phyloP scores from a whole-genome alignment of 2,113 vertebrate genomes.

The Diadophis punctatus region DNA sequence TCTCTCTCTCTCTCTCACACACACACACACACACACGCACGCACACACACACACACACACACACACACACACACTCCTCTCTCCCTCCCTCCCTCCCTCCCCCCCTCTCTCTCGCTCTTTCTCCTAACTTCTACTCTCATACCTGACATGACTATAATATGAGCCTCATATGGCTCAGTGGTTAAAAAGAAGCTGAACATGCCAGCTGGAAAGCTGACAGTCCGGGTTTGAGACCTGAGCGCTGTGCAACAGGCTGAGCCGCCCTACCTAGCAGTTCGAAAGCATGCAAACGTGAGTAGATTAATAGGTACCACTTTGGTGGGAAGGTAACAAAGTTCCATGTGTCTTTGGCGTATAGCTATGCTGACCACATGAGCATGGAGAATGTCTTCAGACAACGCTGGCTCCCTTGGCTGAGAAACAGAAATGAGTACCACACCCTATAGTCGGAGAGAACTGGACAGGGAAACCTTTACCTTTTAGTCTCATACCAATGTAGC shows the following conservation, averaged over 20 bases:
- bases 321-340: too few species aligned
- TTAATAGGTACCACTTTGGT: background rate
- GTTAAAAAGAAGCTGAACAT: background rate
- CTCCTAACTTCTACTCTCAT: background rate
- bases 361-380: background rate
- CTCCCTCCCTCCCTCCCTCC: too few species aligned
- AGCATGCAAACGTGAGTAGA: background rate
- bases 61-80: too few species aligned
- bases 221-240: background rate
- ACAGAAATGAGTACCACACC: background rate
- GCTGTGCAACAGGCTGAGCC: background rate
- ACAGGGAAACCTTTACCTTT: background rate
- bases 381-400: background rate
- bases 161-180: background rate
- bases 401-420: background rate
- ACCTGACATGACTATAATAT: background rate
- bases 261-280: background rate
- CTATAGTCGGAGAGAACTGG: background rate
- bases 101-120: too few species aligned
- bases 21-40: too few species aligned
- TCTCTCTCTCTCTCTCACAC: too few species aligned
- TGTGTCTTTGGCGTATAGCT: background rate
- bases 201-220: background rate
- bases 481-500: background rate
- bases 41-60: too few species aligned